phyloP scores from a whole-genome alignment of 2,888 invertebrate genomes.

The Frankliniella intonsa region DNA sequence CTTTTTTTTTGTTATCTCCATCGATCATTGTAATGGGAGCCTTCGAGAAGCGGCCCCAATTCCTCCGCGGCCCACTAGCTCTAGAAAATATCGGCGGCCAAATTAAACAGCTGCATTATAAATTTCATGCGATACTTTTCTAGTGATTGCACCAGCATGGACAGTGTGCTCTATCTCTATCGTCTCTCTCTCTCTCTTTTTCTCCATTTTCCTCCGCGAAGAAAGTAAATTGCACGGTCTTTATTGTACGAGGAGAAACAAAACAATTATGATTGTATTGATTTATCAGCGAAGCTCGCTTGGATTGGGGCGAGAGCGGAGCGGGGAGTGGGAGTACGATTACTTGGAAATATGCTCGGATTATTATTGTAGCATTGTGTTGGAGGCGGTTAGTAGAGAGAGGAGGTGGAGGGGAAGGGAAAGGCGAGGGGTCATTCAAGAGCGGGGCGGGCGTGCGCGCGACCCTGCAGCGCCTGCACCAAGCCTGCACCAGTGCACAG shows the following conservation, averaged over 20 bases:
- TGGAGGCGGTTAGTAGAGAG: not conserved
- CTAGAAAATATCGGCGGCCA: no score
- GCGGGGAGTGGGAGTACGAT: not conserved
- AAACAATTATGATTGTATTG: not conserved
- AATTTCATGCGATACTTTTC: no score
- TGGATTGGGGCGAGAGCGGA: not conserved
- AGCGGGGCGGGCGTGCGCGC: no score
- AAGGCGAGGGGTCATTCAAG: not conserved
- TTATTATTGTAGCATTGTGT: constrained; percentile 10
- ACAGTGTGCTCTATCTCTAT: no score
- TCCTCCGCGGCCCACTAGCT: no score
- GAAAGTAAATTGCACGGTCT: not conserved
- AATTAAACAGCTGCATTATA: no score
- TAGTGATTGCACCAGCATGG: no score
- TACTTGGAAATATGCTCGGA: not conserved
- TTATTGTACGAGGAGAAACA: not conserved
- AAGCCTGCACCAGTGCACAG: no score
- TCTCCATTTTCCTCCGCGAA: not conserved
- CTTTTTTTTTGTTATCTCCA: no score
- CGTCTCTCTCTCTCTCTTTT: no score
- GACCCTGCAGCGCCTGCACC: no score
- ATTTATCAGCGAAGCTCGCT: not conserved
- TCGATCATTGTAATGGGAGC: not conserved
- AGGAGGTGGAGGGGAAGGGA: not conserved
- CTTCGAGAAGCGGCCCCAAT: not conserved